These are phyloP conservation scores for Falcaria lacertinaria DNA, from an alignment of 2,888 invertebrate species.

Conservation along the genomic window DNA sequence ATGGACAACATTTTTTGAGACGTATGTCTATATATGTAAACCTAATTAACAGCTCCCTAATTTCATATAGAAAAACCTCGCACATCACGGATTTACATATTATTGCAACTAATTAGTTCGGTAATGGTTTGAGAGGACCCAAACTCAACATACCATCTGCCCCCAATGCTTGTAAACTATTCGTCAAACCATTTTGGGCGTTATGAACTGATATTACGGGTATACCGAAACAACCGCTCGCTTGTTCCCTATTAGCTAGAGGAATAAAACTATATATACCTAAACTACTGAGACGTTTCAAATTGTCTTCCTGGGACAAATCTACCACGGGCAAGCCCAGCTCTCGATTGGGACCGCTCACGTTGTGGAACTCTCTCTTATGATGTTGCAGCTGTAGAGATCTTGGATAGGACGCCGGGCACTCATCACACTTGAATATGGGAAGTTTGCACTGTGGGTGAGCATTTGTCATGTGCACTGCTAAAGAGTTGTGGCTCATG, in stretches of 20 bases:
- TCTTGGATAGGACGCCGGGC: conserved; percentile 86
- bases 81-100: no score
- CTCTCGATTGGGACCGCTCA: conserved; percentile 73
- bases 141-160: conserved; percentile 85
- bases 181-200: conserved; percentile 79
- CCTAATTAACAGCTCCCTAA: no score
- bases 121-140: conserved; percentile 83
- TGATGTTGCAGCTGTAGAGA: conserved; percentile 83
- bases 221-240: conserved; percentile 83
- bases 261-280: conserved; percentile 89
- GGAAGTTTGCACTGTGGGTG: conserved; percentile 61
- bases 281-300: conserved; percentile 81
- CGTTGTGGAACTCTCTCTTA: conserved; percentile 72
- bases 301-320: conserved; percentile 82
- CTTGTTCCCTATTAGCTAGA: conserved; percentile 81
- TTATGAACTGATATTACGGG: conserved; percentile 85
- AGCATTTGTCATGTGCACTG: conserved; percentile 60
- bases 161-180: conserved; percentile 81
- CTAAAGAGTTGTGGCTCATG: conserved; percentile 55
- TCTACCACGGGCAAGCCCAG: conserved; percentile 87
- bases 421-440: conserved; percentile 83
- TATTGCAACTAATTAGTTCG: conserved; percentile 43
- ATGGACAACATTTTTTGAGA: no score
- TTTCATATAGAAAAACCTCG: neutral
- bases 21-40: no score